A percentile compares a stretch with the other conserved stretches of the same genome.
Evolutionary conservation across 2,113 vertebrate species (phyloP).

Genomic region (Hiodon tergisus): DNA sequence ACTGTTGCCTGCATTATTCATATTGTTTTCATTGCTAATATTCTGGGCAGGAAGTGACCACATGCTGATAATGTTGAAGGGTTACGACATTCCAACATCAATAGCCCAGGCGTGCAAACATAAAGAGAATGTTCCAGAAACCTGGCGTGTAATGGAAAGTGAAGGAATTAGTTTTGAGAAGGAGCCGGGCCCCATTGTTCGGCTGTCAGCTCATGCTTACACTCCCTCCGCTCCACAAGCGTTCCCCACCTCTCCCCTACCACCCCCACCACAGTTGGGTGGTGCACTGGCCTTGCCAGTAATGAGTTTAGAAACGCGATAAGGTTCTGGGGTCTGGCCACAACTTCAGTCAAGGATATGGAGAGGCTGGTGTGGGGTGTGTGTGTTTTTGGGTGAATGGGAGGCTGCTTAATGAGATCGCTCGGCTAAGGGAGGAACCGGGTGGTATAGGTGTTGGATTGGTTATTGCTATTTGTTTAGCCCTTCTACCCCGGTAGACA

Average conservation of each 20-base stretch:
- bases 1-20: slow-evolving; percentile 15
- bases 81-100: slow-evolving; percentile 27
- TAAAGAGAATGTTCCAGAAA: background rate
- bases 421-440: slow-evolving; percentile 27
- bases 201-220: slow-evolving; percentile 3
- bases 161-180: background rate
- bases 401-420: slow-evolving; percentile 14
- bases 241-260: background rate
- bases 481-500: no score
- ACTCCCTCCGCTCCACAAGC: background rate
- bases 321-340: slow-evolving; percentile 38
- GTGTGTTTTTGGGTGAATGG: background rate
- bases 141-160: background rate
- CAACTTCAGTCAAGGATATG: slow-evolving; percentile 27
- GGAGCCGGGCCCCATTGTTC: slow-evolving; percentile 24
- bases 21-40: slow-evolving; percentile 20
- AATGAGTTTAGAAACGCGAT: slow-evolving; percentile 51
- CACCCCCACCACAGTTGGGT: slow-evolving; percentile 15
- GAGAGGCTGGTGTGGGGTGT: background rate
- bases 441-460: background rate
- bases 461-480: no score
- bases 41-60: slow-evolving; percentile 24
- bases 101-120: slow-evolving; percentile 6
- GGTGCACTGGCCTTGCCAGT: slow-evolving; percentile 40
- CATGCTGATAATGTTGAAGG: slow-evolving; percentile 4